Evolutionary conservation across 1,140 invertebrate genomes (phyloP).

Genomic region (Drosophila oshimai): DNA sequence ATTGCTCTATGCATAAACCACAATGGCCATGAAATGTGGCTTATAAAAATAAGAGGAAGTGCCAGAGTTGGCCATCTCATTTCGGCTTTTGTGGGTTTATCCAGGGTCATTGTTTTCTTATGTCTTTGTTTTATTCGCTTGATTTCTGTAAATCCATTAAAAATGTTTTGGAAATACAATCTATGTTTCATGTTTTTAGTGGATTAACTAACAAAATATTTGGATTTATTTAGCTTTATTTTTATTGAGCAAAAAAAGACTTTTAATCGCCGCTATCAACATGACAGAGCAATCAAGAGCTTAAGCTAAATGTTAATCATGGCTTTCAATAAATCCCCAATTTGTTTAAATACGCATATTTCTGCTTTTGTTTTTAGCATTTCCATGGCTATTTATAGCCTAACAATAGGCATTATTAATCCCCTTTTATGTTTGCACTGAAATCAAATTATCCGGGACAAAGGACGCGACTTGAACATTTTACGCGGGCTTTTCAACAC

Average conservation of each 20-base stretch:
- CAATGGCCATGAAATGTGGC: conserved; percentile 28
- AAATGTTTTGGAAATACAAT: too few relatives aligned
- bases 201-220: not conserved
- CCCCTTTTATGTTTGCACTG: conserved; percentile 27
- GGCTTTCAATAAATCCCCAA: not conserved
- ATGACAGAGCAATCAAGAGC: too few relatives aligned
- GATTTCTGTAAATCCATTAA: too few relatives aligned
- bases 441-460: conserved; percentile 42
- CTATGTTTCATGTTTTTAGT: too few relatives aligned
- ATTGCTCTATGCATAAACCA: conserved; percentile 23
- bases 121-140: not conserved
- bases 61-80: not conserved
- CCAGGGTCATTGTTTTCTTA: not conserved
- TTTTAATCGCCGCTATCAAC: too few relatives aligned
- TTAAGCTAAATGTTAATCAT: not conserved
- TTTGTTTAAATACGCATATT: not conserved
- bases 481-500: conserved; percentile 49
- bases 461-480: conserved; percentile 17
- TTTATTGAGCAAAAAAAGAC: not conserved
- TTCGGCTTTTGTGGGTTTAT: not conserved
- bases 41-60: not conserved
- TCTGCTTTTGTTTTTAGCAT: not conserved
- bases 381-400: conserved; percentile 37
- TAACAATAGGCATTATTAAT: conserved; percentile 32
- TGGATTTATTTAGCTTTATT: not conserved